phyloP scores from a whole-genome alignment of 2,888 invertebrate species.

The Mycalesis mineus region DNA sequence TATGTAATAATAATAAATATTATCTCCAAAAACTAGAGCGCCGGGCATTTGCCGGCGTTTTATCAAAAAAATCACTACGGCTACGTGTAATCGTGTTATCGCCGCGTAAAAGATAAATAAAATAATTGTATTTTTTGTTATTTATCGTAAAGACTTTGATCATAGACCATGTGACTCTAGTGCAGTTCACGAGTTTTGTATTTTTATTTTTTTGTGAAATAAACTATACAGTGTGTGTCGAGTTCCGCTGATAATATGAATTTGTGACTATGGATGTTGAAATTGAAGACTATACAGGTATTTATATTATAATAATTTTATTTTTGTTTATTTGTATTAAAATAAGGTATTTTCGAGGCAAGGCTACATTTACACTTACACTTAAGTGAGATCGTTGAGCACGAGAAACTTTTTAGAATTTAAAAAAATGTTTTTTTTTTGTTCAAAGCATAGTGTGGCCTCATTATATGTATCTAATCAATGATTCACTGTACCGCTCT shows the following conservation, averaged over 20 bases:
- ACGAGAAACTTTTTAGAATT: too few species aligned
- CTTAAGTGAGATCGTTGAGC: too few species aligned
- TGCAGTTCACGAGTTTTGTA: neutral
- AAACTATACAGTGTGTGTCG: neutral
- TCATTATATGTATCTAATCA: too few species aligned
- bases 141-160: constrained; percentile 11
- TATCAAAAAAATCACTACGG: constrained; percentile 24
- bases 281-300: constrained; percentile 33
- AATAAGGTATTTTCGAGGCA: too few species aligned
- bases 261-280: constrained; percentile 36
- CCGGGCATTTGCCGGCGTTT: constrained; percentile 11
- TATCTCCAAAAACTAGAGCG: constrained; percentile 3
- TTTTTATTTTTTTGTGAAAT: neutral
- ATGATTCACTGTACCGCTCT: too few species aligned
- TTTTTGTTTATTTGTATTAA: neutral
- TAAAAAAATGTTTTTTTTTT: too few species aligned
- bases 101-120: neutral
- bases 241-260: neutral
- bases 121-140: constrained; percentile 9
- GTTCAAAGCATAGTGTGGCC: too few species aligned
- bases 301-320: neutral
- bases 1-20: neutral
- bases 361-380: too few species aligned
- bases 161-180: constrained; percentile 17
- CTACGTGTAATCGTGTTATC: constrained; percentile 8